Evolutionary conservation across 1,140 invertebrate species (phyloP).

Genomic region (Pantala flavescens): DNA sequence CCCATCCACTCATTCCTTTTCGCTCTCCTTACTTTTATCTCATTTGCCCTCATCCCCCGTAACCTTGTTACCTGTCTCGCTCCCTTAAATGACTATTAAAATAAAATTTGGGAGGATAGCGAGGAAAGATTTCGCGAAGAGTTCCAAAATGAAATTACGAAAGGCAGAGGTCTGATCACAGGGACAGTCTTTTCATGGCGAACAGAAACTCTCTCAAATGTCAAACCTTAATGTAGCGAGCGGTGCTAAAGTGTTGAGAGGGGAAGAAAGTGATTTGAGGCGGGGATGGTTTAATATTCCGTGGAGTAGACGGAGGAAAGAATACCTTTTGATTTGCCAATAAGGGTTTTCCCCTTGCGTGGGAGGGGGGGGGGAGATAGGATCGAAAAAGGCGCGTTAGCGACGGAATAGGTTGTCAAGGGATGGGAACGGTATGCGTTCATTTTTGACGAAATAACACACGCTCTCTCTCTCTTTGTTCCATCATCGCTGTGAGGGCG

Average conservation of each 20-base stretch:
- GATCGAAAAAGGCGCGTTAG: too few species aligned
- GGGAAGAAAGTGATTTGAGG: neutral
- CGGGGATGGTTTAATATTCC: neutral
- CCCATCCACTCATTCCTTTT: too few species aligned
- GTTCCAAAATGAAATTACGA: neutral
- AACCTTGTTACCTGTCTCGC: neutral
- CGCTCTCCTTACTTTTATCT: too few species aligned
- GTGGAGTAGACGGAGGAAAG: neutral
- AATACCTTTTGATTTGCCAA: conserved; percentile 7
- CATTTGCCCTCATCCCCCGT: neutral
- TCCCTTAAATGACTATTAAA: conserved; percentile 1
- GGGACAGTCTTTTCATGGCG: neutral
- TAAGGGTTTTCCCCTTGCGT: neutral
- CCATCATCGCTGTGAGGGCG: too few species aligned
- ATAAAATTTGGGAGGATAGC: neutral
- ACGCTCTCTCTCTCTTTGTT: too few species aligned
- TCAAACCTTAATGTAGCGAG: conserved; percentile 5
- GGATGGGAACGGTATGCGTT: too few species aligned
- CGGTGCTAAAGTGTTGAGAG: neutral
- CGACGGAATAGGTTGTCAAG: too few species aligned
- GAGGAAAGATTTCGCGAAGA: neutral
- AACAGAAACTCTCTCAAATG: neutral
- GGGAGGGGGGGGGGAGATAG: neutral
- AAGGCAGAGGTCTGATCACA: neutral
- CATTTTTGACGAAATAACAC: too few species aligned